phyloP scores from a whole-genome alignment of 2,888 invertebrate species.

The Aelia acuminata region DNA sequence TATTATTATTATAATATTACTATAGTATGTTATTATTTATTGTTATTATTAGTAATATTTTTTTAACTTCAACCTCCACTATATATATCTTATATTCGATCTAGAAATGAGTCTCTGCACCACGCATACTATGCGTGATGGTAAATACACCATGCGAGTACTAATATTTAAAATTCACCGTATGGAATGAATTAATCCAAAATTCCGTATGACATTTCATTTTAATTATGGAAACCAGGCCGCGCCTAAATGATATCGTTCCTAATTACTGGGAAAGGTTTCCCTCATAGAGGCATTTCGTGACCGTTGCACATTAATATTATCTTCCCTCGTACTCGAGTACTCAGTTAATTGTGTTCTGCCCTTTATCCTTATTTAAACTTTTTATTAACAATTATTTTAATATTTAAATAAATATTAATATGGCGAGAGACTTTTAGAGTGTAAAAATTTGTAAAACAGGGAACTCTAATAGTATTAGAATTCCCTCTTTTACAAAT shows the following conservation, averaged over 20 bases:
- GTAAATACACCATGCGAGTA: neutral
- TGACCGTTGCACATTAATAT: neutral
- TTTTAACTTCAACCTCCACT: no score
- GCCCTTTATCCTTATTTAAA: neutral
- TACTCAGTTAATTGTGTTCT: neutral
- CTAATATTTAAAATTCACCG: neutral
- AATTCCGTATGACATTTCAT: neutral
- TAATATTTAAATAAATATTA: no score
- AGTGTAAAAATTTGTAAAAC: no score
- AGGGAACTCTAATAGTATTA: no score
- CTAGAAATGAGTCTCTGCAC: no score
- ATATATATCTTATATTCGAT: no score
- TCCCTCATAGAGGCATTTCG: neutral
- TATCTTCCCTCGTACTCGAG: neutral
- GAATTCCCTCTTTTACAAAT: no score
- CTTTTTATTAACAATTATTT: neutral
- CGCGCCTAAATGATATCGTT: neutral
- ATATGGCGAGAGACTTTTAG: no score
- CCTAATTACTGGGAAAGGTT: conserved; percentile 5
- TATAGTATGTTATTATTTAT: no score
- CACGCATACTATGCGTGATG: no score
- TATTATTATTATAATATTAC: no score
- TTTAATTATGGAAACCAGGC: neutral
- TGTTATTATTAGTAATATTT: no score
- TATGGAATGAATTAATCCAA: neutral